Percentiles rank a stretch among this genome's conserved stretches.
Evolutionary conservation across 2,797 vertebrate genomes (phyloP).

Genomic region (Manis pentadactyla): DNA sequence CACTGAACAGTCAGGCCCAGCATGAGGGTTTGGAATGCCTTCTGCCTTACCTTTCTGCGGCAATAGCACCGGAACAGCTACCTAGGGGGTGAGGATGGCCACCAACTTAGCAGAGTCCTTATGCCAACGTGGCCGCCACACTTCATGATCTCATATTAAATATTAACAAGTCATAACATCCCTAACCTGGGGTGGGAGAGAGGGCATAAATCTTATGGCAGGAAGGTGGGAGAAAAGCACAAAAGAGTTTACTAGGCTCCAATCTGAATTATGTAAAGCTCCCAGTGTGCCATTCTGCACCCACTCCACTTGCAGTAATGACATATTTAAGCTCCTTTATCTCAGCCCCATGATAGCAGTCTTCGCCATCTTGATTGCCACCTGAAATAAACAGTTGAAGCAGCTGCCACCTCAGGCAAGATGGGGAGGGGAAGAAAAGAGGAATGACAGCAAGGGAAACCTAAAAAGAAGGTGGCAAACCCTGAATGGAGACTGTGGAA

Average conservation of each 20-base stretch:
- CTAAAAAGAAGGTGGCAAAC: neutral
- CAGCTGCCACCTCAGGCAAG: conserved; percentile 32
- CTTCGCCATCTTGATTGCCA: neutral
- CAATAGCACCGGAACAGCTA: neutral
- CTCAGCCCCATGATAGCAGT: conserved; percentile 45
- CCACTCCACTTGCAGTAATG: conserved; percentile 39
- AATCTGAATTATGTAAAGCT: conserved; percentile 52
- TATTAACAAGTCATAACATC: neutral
- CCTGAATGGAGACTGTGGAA: neutral
- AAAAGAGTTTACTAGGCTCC: conserved; percentile 35
- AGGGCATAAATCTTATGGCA: neutral
- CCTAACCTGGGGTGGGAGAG: neutral
- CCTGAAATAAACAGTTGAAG: conserved; percentile 65
- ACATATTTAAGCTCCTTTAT: conserved; percentile 27
- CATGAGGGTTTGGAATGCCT: neutral
- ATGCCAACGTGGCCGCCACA: neutral
- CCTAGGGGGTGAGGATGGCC: neutral
- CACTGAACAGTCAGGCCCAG: neutral
- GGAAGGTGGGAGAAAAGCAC: neutral
- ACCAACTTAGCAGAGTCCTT: neutral
- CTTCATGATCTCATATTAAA: neutral
- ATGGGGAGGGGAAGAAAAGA: neutral
- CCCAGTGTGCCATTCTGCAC: conserved; percentile 3
- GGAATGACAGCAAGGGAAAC: neutral
- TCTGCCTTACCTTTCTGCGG: neutral